These are phyloP conservation scores for Nematopogon swammerdamellus DNA, from an alignment of 2,888 invertebrate genomes.

Conservation along the genomic window DNA sequence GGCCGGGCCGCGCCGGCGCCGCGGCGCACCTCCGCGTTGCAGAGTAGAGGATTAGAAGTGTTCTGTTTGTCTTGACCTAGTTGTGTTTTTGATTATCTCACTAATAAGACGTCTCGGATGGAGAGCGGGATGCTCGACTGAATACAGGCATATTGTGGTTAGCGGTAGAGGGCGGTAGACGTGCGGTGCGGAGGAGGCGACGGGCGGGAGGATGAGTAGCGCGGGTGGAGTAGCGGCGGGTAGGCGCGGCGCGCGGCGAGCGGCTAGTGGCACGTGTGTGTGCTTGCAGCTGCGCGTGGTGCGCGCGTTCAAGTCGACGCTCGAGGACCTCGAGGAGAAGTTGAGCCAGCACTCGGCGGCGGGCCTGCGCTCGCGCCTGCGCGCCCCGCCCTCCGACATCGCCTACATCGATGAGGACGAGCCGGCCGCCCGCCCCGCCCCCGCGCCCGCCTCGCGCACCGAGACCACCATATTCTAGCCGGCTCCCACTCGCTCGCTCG, in stretches of 20 bases:
- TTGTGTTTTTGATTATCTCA: no score
- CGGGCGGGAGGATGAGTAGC: conserved; percentile 14
- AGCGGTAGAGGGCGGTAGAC: conserved; percentile 7
- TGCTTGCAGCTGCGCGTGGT: conserved; percentile 99
- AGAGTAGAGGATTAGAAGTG: no score
- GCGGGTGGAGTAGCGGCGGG: conserved; percentile 26
- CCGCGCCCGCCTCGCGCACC: conserved; percentile 15
- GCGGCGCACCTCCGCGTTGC: no score
- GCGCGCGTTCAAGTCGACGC: conserved; percentile 98
- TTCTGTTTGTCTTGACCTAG: no score
- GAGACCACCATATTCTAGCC: conserved; percentile 15
- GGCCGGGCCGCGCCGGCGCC: no score
- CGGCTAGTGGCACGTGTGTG: conserved; percentile 37
- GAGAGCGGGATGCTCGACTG: no score
- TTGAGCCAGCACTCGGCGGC: conserved; percentile 97
- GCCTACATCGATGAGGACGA: conserved; percentile 77
- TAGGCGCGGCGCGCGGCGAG: conserved; percentile 32
- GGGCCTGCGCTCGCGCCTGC: conserved; percentile 82
- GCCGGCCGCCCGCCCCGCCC: conserved; percentile 25
- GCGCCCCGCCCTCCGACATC: conserved; percentile 76
- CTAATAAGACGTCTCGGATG: no score
- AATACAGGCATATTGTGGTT: background rate
- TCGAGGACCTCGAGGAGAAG: conserved; percentile 99
- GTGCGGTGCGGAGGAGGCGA: conserved; percentile 11
- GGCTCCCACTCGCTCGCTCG: conserved; percentile 14